Base-by-base conservation (phyloP, 2,113 vertebrate genomes). In the Ceratotherium simum region DNA sequence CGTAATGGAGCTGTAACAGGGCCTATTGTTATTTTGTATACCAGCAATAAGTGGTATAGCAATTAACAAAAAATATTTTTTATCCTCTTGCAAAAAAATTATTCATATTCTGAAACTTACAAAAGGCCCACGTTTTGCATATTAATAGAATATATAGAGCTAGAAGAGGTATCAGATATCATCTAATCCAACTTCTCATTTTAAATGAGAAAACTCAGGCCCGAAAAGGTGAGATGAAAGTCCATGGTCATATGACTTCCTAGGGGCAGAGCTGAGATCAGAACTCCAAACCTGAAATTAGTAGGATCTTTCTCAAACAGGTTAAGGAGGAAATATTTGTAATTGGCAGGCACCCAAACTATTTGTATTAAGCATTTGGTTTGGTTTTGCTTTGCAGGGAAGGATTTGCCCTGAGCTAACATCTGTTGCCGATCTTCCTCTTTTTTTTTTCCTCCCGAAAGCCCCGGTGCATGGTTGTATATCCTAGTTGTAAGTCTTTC, bases 31-130 rank as follows among this genome's bases (percentile, higher is more conserved):
- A 27, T 54, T 91, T 72, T 54, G 27, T 51, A 42, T 51, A 42
- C 6, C 36, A 56, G 39, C 58, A 54, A 58, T 1, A 56, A 70
- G 8, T 18, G 18, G 5, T 17, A 25, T 14, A 65, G 36, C 51
- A 70, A 70, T 84, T 48, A 81, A 72, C 58, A 75, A 72, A 67
- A 91, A 12, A 8, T 2, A 23, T 8, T 60, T 12, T 21, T 29
- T 46, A 23, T 83, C 51, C 69, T 95, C 75, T 83, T 95, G 42
- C 11, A 90, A 97, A 83, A 67, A 88, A 36, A 54, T 36, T 13
- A 69, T 29, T 72, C 69, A n/a, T 11, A 31, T 36, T 88, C 60
- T 78, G 31, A 93, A 88, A 84, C 69, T 87, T 87, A 73, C 20
- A 56, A 87, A 67, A 42, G 58, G 29, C 67, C 39, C 21, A n/a